Evolutionary conservation across 2,113 vertebrate genomes (phyloP).

Genomic region (Halichoerus grypus): DNA sequence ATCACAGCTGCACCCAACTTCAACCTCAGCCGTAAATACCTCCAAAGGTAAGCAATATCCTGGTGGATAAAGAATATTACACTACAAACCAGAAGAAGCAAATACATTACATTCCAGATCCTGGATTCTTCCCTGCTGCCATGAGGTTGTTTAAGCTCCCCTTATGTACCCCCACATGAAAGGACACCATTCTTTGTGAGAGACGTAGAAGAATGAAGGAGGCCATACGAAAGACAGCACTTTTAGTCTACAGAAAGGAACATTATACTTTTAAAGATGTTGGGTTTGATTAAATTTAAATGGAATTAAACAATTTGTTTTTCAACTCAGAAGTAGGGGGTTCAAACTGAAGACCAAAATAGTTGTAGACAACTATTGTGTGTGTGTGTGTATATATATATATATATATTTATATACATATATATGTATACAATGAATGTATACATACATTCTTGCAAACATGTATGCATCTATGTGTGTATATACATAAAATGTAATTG

Average conservation of each 20-base stretch:
- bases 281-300: neutral
- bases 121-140: neutral
- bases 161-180: rapidly evolving
- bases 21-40: neutral
- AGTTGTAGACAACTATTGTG: neutral
- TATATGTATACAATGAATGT: neutral
- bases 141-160: neutral
- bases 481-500: neutral
- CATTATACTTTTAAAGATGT: neutral
- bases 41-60: neutral
- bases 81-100: neutral
- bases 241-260: neutral
- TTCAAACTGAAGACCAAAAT: neutral
- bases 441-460: neutral
- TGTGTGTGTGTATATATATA: neutral
- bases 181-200: neutral
- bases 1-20: neutral
- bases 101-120: neutral
- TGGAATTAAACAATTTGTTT: neutral
- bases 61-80: neutral
- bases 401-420: too few species aligned
- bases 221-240: neutral
- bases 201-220: neutral
- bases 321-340: neutral
- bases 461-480: neutral